Evolutionary conservation across 2,888 invertebrate genomes (phyloP).

Genomic region (Trachelus tabidus): DNA sequence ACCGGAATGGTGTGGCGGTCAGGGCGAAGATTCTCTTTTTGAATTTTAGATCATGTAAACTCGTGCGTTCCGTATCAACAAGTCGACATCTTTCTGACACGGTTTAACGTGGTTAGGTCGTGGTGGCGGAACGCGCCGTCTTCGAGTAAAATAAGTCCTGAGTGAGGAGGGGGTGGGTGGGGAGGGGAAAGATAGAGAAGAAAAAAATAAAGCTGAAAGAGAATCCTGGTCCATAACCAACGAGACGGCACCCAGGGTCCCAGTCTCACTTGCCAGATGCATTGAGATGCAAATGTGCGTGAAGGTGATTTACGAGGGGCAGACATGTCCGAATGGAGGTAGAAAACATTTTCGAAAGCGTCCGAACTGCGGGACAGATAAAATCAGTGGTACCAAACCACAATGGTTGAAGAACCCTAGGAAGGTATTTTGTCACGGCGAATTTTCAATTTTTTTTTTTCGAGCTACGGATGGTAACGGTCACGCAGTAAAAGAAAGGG

Average conservation of each 20-base stretch:
- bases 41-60: no score
- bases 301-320: constrained; percentile 49
- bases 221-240: no score
- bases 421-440: constrained; percentile 24
- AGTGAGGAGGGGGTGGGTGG: not conserved
- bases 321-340: constrained; percentile 33
- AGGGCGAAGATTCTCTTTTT: no score
- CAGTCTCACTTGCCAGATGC: constrained; percentile 23
- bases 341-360: constrained; percentile 27
- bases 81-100: no score
- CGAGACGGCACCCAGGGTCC: not conserved
- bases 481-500: no score
- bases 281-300: constrained; percentile 50
- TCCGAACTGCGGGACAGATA: constrained; percentile 31
- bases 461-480: not conserved
- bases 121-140: no score
- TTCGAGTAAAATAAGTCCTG: no score
- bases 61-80: no score
- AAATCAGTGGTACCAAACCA: constrained; percentile 34
- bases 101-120: no score
- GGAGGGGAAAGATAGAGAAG: not conserved
- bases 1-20: no score
- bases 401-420: constrained; percentile 22
- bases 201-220: constrained; percentile 15
- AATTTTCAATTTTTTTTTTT: constrained; percentile 25